Conservation (phyloP, 2,797 vertebrate genomes). For the Hybognathus amarus region DNA sequence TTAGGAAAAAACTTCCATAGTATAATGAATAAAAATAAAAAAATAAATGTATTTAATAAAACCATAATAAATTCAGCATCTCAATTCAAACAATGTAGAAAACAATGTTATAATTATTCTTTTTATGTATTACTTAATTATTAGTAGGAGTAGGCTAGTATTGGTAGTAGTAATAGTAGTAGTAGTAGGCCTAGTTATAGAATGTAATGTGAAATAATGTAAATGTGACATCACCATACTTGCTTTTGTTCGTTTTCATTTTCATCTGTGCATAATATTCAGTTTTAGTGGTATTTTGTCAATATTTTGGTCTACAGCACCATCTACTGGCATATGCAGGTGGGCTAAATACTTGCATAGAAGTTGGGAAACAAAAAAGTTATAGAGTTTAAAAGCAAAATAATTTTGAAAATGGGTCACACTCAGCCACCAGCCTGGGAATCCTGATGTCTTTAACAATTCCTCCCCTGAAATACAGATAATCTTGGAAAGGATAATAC, state of each 20-base stretch:
- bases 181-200: neutral
- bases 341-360: too few species aligned
- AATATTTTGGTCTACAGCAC: slow-evolving; percentile 18
- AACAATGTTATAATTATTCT: neutral
- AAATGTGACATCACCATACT: neutral
- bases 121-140: neutral
- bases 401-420: neutral
- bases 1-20: too few species aligned
- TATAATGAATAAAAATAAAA: too few species aligned
- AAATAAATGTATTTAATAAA: too few species aligned
- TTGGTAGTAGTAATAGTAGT: too few species aligned
- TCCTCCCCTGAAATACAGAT: neutral
- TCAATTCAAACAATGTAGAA: neutral
- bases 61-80: neutral
- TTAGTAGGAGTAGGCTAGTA: neutral
- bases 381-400: neutral
- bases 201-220: neutral
- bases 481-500: neutral
- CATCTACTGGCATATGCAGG: slow-evolving; percentile 6
- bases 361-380: neutral
- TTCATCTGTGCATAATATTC: neutral
- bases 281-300: neutral
- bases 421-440: slow-evolving; percentile 7
- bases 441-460: neutral
- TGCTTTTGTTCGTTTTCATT: neutral